These are phyloP conservation scores for Thermophis baileyi DNA, from an alignment of 2,113 vertebrate species.

Conservation along the genomic window DNA sequence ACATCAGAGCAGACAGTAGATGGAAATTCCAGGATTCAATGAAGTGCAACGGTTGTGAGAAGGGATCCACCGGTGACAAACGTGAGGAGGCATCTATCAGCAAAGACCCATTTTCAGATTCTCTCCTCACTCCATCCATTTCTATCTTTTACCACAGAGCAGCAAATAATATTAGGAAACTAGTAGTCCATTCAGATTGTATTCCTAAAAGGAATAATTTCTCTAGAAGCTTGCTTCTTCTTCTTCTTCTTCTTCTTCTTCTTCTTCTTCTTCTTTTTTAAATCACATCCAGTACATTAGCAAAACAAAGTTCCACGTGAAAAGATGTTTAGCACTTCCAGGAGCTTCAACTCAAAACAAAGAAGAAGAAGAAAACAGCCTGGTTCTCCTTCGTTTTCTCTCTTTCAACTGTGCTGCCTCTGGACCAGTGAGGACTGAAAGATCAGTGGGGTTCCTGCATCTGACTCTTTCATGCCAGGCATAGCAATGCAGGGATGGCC, in stretches of 20 bases:
- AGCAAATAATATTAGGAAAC: background rate
- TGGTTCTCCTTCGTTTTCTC: background rate
- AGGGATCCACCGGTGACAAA: slow-evolving; percentile 67
- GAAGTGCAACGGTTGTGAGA: slow-evolving; percentile 66
- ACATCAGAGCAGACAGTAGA: slow-evolving; percentile 80
- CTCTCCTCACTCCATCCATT: slow-evolving; percentile 66
- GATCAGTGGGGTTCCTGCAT: slow-evolving; percentile 9
- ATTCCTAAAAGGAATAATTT: slow-evolving; percentile 15
- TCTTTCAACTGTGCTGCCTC: background rate
- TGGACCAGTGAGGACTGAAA: background rate
- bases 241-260: too few species aligned
- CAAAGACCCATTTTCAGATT: slow-evolving; percentile 68
- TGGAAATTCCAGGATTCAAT: slow-evolving; percentile 85
- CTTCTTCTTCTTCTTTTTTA: too few species aligned
- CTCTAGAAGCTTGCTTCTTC: background rate
- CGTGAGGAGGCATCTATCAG: slow-evolving; percentile 34
- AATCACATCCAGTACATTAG: background rate
- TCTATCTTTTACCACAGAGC: background rate
- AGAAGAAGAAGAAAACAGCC: background rate
- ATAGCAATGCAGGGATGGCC: slow-evolving; percentile 7
- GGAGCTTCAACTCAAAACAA: background rate
- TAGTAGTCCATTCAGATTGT: background rate
- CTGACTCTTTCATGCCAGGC: slow-evolving; percentile 18
- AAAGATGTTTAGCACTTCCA: background rate
- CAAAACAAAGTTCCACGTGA: background rate